Base-by-base conservation (phyloP, 2,113 vertebrate genomes). In the Peromyscus maniculatus region DNA sequence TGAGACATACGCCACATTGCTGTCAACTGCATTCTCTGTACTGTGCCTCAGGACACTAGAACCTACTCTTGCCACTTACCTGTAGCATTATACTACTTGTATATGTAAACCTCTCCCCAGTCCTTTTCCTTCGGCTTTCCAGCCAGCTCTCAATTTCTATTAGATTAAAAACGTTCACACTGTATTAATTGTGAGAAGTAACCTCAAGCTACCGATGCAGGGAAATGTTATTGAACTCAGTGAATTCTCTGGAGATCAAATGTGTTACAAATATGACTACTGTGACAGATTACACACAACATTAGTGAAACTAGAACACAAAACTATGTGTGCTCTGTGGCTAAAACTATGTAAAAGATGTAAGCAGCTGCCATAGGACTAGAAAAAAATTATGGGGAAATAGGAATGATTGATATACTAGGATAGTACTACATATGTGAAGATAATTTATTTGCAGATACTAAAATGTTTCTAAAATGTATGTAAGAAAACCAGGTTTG, bases 401-500 rank as follows among this genome's bases (percentile, higher is more conserved):
- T 64, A 46, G 46, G 84, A 97, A 26, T 5, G 31, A 6, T 59
- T 92, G 57, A 15, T 97, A 17, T 79, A 83, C 74, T 67, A 89
- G 16, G 22, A 72, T 77, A 67, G 36, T 13, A 49, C 31, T 86
- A 8, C 24, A 57, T 33, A 12, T 33, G 5, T 43, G 91, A 79
- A 66, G 93, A 92, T 3, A 88, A 64, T 79, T 89, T 89, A n/a
- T 89, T 89, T 78, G 64, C 31, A 52, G 24, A 24, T 49, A 9
- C 46, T 62, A 74, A 96, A 69, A 82, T 39, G 3, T 83, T 93
- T 91, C 55, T 28, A 88, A 46, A 62, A 43, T 8, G 3, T 39
- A 90, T 46, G 36, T 89, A 72, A 88, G 33, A 86, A 96, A 96
- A 93, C 90, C 79, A 83, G 57, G 59, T 82, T 87, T 78, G 79